Conservation (phyloP, 2,113 vertebrate species). For the Oncorhynchus clarkii region DNA sequence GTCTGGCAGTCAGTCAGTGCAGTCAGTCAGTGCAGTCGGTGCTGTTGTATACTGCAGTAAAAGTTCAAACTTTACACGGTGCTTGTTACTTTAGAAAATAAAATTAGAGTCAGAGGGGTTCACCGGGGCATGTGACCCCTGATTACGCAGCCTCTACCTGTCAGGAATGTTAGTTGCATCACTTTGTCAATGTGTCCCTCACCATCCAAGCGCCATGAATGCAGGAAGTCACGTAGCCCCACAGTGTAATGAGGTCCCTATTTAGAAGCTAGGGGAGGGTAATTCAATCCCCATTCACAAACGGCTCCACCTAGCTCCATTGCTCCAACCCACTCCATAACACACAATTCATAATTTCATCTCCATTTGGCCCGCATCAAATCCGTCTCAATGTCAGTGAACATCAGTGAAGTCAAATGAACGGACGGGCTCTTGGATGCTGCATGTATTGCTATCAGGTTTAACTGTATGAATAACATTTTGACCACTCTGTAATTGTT, state of each 20-base stretch:
- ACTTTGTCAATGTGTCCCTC: slow-evolving; percentile 21
- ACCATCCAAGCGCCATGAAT: slow-evolving; percentile 40
- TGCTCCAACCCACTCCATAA: slow-evolving; percentile 20
- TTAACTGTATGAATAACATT: slow-evolving; percentile 44
- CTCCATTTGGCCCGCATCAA: slow-evolving; percentile 33
- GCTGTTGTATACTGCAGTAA: neutral
- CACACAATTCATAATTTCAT: slow-evolving; percentile 32
- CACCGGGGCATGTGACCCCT: slow-evolving; percentile 8
- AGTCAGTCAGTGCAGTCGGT: neutral
- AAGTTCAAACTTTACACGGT: too few relatives aligned
- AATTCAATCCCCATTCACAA: slow-evolving; percentile 58
- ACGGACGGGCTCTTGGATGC: neutral
- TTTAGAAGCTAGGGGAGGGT: slow-evolving; percentile 38
- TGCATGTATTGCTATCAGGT: too few relatives aligned
- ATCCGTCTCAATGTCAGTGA: slow-evolving; percentile 26
- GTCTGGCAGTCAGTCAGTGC: neutral
- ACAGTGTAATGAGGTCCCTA: slow-evolving; percentile 49
- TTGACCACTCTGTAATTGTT: slow-evolving; percentile 40
- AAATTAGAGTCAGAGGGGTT: slow-evolving; percentile 48
- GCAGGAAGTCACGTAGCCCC: slow-evolving; percentile 31
- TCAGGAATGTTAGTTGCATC: slow-evolving; percentile 50
- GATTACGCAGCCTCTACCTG: slow-evolving; percentile 47
- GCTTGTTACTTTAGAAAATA: slow-evolving; percentile 41
- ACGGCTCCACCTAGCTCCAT: slow-evolving; percentile 5
- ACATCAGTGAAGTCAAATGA: neutral